Evolutionary conservation across 2,797 vertebrate species (phyloP), one percentile per base, ranked within the genome.

Genomic region (Esox lucius): DNA sequence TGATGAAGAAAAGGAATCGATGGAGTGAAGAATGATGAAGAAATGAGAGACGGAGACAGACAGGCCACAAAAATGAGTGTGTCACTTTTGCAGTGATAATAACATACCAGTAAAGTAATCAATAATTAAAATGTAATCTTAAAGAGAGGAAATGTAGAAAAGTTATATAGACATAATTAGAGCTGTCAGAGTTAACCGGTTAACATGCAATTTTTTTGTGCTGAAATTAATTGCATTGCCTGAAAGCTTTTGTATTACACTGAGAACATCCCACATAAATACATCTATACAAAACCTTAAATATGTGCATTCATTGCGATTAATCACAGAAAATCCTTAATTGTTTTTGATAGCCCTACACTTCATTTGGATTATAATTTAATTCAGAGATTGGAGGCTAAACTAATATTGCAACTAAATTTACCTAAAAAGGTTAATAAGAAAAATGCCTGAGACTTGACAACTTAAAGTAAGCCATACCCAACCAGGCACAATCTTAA

Each of bases 11-110:
- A 91, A 91, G 86, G 86, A 93, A 97, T 97, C 95, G 61, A 97
- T 96, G 94, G 89, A 96, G 93, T 89, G 95, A 95, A 92, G 95
- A 96, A 96, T 95, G 93, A 96, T 94, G 94, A 96, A 96, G 95
- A 94, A 94, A 94, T 93, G 93, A 90, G 93, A 85, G 87, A 86
- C 83, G 75, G 85, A 91, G 93, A 94, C 77, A 75, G 91, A 93
- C 92, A 86, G 81, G 87, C 71, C 24, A 80, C 82, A 80, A 80
- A 89, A 93, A 91, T 75, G 80, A 90, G 72, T 3, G 78, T 89
- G 90, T 81, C 87, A 89, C 82, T 78, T 86, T 88, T 84, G 68
- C 75, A 24, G 65, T 35, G 72, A 80, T 68, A 70, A 19, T 83
- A 76, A 80, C 72, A 74, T 81, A 48, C 65, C 15, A 75, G 74